Base-by-base conservation (phyloP, 2,113 vertebrate genomes). In the Nasalis larvatus region DNA sequence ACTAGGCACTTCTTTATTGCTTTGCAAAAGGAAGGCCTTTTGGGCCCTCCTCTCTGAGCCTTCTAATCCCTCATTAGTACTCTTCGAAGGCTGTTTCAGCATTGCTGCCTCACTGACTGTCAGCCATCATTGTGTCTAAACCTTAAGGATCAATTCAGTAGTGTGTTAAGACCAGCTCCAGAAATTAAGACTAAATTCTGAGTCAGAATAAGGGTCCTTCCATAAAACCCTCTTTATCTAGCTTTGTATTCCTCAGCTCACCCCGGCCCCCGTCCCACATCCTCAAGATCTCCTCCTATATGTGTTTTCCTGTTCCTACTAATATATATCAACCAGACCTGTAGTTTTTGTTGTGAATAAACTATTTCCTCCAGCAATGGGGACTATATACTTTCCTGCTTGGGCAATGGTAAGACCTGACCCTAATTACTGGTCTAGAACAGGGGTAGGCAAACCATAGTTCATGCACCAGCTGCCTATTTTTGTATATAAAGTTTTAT, bases 341-440 rank as follows among this genome's bases (percentile, higher is more conserved):
- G 30, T 32, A 49, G 81, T 35, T 54, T 83, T 74, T 23, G 14
- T 10, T 35, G 49, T 71, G 49, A 54, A 21, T 49, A 49, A 66
- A 35, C 42, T 45, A 71, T 45, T 91, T 87, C 35, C 47, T 82
- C 66, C 25, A 47, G 17, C 45, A 63, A 47, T 7, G 60, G 83
- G 78, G 37, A 54, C 54, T 63, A 27, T 77, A 21, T 49, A 68
- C 66, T 71, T 71, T 63, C 60, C 76, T 83, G 23, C 35, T 54
- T 37, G 25, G 76, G 76, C 32, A 83, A 12, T 87, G 83, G 35
- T 78, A 73, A 91, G 42, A 73, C 52, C 54, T 14, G 52, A 84
- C 60, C 27, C 60, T 77, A 56, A 74, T 83, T 78, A 16, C 3
- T 84, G 21, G 37, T 76, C 82, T 87, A 63, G 68, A 94, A 42